A percentile compares a stretch with the other conserved stretches of the same genome.
Conservation (phyloP, 2,113 vertebrate species). For the Tamias sibiricus region DNA sequence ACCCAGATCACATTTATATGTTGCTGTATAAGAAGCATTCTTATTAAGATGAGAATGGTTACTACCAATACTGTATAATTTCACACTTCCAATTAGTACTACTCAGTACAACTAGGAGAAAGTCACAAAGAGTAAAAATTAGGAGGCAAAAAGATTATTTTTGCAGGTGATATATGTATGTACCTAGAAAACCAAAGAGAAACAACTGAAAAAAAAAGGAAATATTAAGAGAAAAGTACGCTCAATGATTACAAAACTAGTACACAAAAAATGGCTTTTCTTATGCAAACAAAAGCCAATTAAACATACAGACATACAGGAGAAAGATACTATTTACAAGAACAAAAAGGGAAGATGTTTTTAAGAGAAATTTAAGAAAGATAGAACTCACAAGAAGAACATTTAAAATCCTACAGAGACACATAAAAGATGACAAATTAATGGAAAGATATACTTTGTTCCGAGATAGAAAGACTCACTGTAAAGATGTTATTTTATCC, state of each 20-base stretch:
- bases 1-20: not conserved
- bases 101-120: not conserved
- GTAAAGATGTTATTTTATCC: not conserved
- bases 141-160: not conserved
- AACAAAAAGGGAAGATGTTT: not conserved
- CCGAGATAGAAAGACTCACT: not conserved
- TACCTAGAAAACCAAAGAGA: conserved; percentile 1
- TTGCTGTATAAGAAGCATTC: not conserved
- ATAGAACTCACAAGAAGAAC: conserved; percentile 18
- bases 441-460: conserved; percentile 20
- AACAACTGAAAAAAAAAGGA: not conserved
- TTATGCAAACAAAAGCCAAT: not conserved
- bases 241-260: not conserved
- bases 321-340: not conserved
- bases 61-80: not conserved
- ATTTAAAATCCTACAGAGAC: conserved; percentile 12
- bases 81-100: not conserved
- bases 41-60: not conserved
- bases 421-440: not conserved
- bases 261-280: not conserved
- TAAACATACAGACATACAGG: not conserved
- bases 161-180: not conserved
- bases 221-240: conserved; percentile 32
- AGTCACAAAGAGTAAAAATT: not conserved
- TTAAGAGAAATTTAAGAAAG: not conserved